Conservation (phyloP, 2,113 vertebrate species). For the Prionailurus viverrinus region DNA sequence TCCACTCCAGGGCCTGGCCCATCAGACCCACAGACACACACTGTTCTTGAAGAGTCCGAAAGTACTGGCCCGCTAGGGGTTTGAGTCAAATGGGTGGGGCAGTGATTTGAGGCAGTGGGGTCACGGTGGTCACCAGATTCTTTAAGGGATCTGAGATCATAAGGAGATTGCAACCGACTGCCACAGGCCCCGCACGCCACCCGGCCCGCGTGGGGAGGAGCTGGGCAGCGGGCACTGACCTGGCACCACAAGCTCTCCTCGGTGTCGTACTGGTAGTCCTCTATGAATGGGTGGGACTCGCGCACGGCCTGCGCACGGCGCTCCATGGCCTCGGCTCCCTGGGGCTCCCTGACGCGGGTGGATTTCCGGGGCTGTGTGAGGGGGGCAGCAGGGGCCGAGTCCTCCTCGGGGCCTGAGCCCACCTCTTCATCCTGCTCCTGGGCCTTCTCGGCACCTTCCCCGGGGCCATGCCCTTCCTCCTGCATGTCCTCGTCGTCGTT, state of each 20-base stretch:
- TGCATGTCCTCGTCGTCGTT: slow-evolving; percentile 64
- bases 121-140: neutral
- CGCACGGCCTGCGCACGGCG: slow-evolving; percentile 89
- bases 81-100: neutral
- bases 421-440: slow-evolving; percentile 53
- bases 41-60: neutral
- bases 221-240: slow-evolving; percentile 84
- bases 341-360: neutral
- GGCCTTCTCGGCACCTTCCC: neutral
- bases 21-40: neutral
- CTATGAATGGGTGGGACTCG: slow-evolving; percentile 85
- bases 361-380: neutral
- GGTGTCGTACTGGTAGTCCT: slow-evolving; percentile 92
- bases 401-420: slow-evolving; percentile 27
- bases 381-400: neutral
- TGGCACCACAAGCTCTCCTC: slow-evolving; percentile 94
- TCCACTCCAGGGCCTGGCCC: accelerated
- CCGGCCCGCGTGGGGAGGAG: accelerated
- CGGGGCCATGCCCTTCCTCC: slow-evolving; percentile 68
- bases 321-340: slow-evolving; percentile 35
- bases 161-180: no score
- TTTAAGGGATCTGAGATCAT: neutral
- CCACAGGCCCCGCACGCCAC: neutral
- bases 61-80: neutral
- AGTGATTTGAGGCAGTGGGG: neutral